phyloP scores from a whole-genome alignment of 2,113 vertebrate species.

The Amphiprion ocellaris region DNA sequence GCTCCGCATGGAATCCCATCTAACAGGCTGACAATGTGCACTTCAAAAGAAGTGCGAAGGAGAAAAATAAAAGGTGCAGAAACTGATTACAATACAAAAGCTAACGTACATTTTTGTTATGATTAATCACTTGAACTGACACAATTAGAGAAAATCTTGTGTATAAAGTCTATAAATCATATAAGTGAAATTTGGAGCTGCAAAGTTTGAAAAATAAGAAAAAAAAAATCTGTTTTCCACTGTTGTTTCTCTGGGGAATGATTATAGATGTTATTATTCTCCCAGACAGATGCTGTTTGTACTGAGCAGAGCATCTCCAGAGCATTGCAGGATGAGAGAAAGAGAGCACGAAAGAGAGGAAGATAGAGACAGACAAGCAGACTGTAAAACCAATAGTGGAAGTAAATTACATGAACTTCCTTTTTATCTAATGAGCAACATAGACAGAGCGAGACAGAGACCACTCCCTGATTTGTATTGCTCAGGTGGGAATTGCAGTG shows the following conservation, averaged over 20 bases:
- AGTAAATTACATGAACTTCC: conserved; percentile 33
- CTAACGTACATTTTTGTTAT: conserved; percentile 3
- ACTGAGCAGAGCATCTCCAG: conserved; percentile 59
- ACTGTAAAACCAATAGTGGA: conserved; percentile 27
- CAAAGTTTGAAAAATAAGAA: conserved; percentile 31
- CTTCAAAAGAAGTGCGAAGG: conserved; percentile 24
- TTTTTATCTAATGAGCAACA: conserved; percentile 50
- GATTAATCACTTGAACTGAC: not conserved
- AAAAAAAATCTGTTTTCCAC: conserved; percentile 23
- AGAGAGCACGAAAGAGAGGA: conserved; percentile 29
- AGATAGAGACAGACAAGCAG: conserved; percentile 22
- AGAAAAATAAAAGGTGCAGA: conserved; percentile 10
- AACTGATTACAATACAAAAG: not conserved
- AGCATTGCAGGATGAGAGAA: conserved; percentile 55
- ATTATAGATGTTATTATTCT: conserved; percentile 68
- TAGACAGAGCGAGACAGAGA: conserved; percentile 33
- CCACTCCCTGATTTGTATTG: conserved; percentile 30
- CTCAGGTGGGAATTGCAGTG: conserved; percentile 38
- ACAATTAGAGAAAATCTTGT: conserved; percentile 2
- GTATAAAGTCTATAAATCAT: conserved; percentile 18
- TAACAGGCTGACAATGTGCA: not conserved
- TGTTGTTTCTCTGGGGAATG: conserved; percentile 45
- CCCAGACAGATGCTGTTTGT: conserved; percentile 76
- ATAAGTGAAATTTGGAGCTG: conserved; percentile 33
- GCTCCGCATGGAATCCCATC: conserved; percentile 15